These are phyloP conservation scores for Malurus cyaneus DNA, from an alignment of 2,113 vertebrate species.

Conservation along the genomic window DNA sequence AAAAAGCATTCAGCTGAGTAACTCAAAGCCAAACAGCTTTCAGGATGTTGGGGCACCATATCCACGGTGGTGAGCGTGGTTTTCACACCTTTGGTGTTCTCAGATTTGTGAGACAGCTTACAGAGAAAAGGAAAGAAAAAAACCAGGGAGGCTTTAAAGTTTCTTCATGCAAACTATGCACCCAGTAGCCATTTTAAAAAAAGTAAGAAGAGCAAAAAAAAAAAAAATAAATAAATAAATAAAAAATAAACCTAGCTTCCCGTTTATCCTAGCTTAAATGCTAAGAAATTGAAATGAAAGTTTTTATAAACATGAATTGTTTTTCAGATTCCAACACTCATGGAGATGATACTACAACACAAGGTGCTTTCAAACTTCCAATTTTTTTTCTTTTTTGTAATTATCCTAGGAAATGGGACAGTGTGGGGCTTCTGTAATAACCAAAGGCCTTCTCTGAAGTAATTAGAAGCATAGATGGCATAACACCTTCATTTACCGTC, in stretches of 20 bases:
- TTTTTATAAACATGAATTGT: not conserved
- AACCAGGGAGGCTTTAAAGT: not conserved
- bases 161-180: not conserved
- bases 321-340: not conserved
- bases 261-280: not conserved
- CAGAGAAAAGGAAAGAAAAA: not conserved
- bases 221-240: not conserved
- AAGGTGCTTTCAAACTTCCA: not conserved
- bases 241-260: not conserved
- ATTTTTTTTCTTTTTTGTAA: not conserved
- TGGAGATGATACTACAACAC: not conserved
- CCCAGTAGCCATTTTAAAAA: not conserved
- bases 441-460: not conserved
- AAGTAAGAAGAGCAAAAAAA: not conserved
- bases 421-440: not conserved
- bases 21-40: not conserved
- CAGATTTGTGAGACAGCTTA: not conserved
- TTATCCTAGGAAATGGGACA: not conserved
- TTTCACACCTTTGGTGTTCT: not conserved
- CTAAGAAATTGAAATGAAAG: not conserved
- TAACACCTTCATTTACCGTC: not conserved
- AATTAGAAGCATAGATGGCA: not conserved
- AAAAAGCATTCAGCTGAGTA: not conserved
- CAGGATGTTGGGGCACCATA: not conserved
- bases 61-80: not conserved